Conservation (phyloP, 2,113 vertebrate genomes). For the Pseudopodoces humilis region DNA sequence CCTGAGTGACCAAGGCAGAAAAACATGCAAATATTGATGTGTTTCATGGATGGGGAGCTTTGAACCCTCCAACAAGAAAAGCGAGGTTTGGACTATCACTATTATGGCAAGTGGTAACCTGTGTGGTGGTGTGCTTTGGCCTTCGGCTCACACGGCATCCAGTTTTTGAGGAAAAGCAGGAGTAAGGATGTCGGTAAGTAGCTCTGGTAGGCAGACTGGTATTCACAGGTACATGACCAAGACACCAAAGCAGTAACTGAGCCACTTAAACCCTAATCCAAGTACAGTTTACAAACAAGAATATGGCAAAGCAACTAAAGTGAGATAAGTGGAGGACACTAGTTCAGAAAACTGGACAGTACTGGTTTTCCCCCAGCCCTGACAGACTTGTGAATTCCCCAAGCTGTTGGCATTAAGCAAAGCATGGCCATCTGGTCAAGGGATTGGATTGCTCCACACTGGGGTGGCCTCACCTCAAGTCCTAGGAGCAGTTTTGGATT, state of each 20-base stretch:
- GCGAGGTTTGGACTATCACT: not conserved
- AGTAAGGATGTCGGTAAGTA: not conserved
- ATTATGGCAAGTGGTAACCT: not conserved
- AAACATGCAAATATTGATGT: not conserved
- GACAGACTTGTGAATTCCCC: not conserved
- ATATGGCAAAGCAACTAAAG: not conserved
- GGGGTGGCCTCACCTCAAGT: fast-evolving
- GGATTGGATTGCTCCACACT: not conserved
- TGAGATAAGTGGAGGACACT: not conserved
- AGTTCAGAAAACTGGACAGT: not conserved
- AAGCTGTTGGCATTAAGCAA: not conserved
- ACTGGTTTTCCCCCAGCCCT: not conserved
- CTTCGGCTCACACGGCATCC: not conserved
- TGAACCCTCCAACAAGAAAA: not conserved
- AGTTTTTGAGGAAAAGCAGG: not conserved
- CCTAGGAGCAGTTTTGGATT: not conserved
- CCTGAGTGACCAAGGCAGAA: not conserved
- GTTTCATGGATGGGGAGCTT: not conserved
- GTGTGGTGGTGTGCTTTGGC: not conserved
- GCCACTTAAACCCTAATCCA: not conserved
- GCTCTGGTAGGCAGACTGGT: not conserved
- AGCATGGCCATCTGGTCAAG: fast-evolving
- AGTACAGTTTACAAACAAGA: not conserved
- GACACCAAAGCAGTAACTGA: not conserved
- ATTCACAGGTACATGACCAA: not conserved